Evolutionary conservation across 2,888 invertebrate species (phyloP), one percentile per base, ranked within the genome.

Genomic region (Biston betularia): DNA sequence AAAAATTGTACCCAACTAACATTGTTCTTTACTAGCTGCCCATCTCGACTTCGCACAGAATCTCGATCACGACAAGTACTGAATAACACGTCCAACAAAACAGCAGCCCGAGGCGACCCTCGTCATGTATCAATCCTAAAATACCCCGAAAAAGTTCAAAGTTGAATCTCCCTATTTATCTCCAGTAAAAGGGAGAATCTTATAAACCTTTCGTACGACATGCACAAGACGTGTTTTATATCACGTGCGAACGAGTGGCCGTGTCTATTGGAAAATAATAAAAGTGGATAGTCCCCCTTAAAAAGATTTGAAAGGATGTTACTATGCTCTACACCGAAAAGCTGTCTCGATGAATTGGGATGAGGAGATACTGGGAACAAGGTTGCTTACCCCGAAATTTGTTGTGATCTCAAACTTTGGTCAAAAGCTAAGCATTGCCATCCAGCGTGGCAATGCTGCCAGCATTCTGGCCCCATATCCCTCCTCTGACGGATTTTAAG

Each of bases 241-340:
- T 64, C 53, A 58, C 59, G 59, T 64, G 64, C 53, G 56, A 72
- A 69, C 63, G 63, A 63, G 58, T 44, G 48, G 55, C 54, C 45
- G 54, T 60, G 60, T 66, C 70, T 72, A 72, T 72, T 64, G 70
- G 69, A 71, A 70, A 69, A 69, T 70, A 71, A 72, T 72, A 72
- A 73, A 73, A 69, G 56, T 65, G 67, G 63, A 62, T 65, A 68
- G 69, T 63, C 67, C 61, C 46, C 56, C 33, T 52, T 62, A 53
- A 67, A 69, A 68, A 68, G 67, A 67, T 67, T 63, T 57, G 38
- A 44, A 67, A 70, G 67, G 68, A 62, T 72, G 65, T 68, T 63
- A 61, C 57, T 62, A 33, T 54, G 59, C 42, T 61, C 48, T 62
- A 14, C 34, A 53, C 24, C 50, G 53, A 63, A 59, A 63, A 59